phyloP scores from a whole-genome alignment of 2,888 invertebrate species.

The Lottia gigantea region DNA sequence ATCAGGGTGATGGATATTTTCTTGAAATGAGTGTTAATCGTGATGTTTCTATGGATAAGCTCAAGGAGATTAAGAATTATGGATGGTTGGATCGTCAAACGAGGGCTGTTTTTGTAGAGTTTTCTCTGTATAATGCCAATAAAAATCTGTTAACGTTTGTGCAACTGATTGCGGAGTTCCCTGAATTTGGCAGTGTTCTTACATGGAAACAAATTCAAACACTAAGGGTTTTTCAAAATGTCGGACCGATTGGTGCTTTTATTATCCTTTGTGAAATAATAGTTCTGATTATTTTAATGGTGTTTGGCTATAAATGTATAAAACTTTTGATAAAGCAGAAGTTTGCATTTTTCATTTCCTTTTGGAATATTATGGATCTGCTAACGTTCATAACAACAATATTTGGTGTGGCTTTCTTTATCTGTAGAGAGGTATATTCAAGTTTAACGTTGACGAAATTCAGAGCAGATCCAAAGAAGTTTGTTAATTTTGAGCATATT shows the following conservation, averaged over 20 bases:
- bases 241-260: constrained; percentile 36
- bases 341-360: constrained; percentile 57
- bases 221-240: constrained; percentile 22
- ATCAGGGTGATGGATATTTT: constrained; percentile 47
- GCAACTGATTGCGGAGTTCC: constrained; percentile 50
- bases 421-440: constrained; percentile 44
- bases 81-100: constrained; percentile 57
- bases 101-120: constrained; percentile 58
- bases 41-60: constrained; percentile 28
- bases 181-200: constrained; percentile 45
- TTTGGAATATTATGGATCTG: constrained; percentile 68
- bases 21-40: constrained; percentile 34
- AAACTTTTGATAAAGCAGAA: constrained; percentile 36
- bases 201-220: constrained; percentile 22
- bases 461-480: constrained; percentile 40
- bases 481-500: constrained; percentile 65
- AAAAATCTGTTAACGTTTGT: constrained; percentile 50
- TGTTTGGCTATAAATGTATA: constrained; percentile 32
- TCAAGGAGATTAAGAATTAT: constrained; percentile 34
- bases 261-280: constrained; percentile 39
- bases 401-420: constrained; percentile 57
- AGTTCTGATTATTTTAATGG: constrained; percentile 32
- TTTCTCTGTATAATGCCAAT: constrained; percentile 58
- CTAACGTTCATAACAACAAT: constrained; percentile 60
- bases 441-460: constrained; percentile 34